Evolutionary conservation across 1,140 invertebrate species (phyloP), one percentile per base, ranked within the genome.

Genomic region (Radopholus similis): DNA sequence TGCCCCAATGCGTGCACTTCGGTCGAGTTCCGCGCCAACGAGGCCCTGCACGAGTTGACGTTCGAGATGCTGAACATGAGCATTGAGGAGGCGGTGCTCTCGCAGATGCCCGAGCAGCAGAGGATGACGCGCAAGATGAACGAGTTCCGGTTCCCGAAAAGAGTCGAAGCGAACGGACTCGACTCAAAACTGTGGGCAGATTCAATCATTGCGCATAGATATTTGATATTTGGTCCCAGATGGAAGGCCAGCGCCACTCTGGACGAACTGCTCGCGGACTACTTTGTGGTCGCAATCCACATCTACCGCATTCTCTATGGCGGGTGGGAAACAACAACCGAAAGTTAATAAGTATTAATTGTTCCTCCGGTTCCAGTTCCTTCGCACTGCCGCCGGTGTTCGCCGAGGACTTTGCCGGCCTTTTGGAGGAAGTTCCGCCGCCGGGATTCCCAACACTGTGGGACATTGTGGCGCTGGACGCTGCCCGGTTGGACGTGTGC

Each of bases 261-360:
- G 1, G 23, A 58, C 1, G 2, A 23, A 4, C 38, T 67, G 2
- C 37, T 67, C 26, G 58, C 37, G 4, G 38, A 64, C 28, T 47
- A 65, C 21, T 67, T 37, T 15, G 15, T 47, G 21, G 35, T 67
- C 11, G 30, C 62, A 5, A 18, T 49, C 5, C 34, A 32, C 13
- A 44, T 68, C 8, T 68, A 51, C 34, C 49, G 54, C 35, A 9
- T 68, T 37, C n/a, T 68, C 5, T 68, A 68, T 53, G 66, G n/a
- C n/a, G n/a, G n/a, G n/a, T n/a, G n/a, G n/a, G n/a, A n/a, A n/a
- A n/a, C n/a, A n/a, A n/a, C n/a, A n/a, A n/a, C n/a, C n/a, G 66
- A 69, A 66, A 38, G 66, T 68, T 18, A 1, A 34, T 30, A 21
- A 44, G 30, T 8, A 44, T 57, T 40, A 38, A 6, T 23, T 51